Evolutionary conservation across 2,888 invertebrate genomes (phyloP), one percentile per base, ranked within the genome.

Genomic region (Pomacea canaliculata): DNA sequence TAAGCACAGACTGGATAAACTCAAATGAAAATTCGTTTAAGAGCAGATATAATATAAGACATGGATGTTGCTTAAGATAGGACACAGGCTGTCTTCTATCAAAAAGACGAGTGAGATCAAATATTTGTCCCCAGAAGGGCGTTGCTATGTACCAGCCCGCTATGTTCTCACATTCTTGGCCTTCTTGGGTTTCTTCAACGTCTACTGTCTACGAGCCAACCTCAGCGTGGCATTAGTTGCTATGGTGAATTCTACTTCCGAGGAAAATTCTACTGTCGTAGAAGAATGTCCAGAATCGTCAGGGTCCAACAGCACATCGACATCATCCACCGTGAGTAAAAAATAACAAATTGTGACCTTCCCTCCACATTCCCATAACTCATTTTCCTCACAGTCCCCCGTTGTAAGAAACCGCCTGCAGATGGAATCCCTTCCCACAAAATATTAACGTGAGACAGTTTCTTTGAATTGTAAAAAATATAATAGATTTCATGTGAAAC

Each of bases 141-240:
- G 66, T 23, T 71, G 76, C 8, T 80, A 81, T 62, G 84, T 87
- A 71, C 83, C 85, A 46, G 82, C 85, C 60, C 87, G 92, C 12
- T 87, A 90, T 80, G 80, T 89, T 18, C 85, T 92, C 67, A 90
- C 91, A 9, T 71, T 91, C 18, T 78, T 91, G 83, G 91, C 91
- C 16, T 91, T 91, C 79, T 81, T 91, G 27, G 92, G 91, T 5
- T 92, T 92, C 80, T 83, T 90, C 79, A 89, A 88, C 82, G 90
- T 91, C 51, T 92, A 91, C 83, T 90, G 91, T 71, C 86, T 92
- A 83, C 80, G 92, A 27, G 96, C 96, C 2, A 97, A 97, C 92
- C 93, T 98, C 82, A 97, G 96, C 80, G 96, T 98, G 27, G 90
- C 89, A 37, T 78, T 90, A 79, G 89, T 90, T 59, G 88, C 87